A percentile compares a stretch with the other conserved stretches of the same genome.
phyloP scores from a whole-genome alignment of 2,888 invertebrate genomes.

The Drosophila meridionalis region DNA sequence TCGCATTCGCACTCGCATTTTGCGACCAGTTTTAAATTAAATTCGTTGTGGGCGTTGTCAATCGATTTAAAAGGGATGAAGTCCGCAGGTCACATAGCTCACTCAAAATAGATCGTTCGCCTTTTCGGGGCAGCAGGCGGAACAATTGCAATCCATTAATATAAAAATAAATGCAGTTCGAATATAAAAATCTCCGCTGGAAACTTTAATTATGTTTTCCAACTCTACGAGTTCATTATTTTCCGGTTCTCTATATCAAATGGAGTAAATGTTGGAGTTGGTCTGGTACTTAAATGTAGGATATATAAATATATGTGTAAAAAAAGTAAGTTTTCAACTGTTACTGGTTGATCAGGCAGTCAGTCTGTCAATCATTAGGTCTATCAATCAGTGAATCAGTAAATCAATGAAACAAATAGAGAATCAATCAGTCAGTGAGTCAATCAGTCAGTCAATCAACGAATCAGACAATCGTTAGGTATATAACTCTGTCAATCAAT shows the following conservation, averaged over 20 bases:
- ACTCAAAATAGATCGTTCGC: background rate
- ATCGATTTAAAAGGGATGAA: constrained; percentile 10
- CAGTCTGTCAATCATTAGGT: background rate
- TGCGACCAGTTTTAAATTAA: constrained; percentile 14
- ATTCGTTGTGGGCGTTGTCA: constrained; percentile 14
- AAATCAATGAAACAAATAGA: background rate
- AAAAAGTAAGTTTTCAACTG: background rate
- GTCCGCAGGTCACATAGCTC: background rate
- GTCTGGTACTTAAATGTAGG: background rate
- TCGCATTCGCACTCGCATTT: background rate
- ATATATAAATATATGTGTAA: background rate
- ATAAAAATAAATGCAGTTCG: background rate
- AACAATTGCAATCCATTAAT: constrained; percentile 1
- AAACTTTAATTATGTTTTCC: constrained; percentile 4
- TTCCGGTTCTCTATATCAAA: background rate
- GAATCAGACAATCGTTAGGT: too few relatives aligned
- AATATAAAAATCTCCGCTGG: background rate
- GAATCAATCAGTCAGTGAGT: background rate
- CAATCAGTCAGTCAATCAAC: background rate
- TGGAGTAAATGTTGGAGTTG: background rate
- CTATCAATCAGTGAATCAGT: background rate
- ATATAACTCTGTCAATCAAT: background rate
- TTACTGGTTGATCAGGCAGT: background rate
- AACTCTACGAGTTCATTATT: background rate
- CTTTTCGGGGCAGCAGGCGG: background rate